Conservation (phyloP, 2,888 invertebrate genomes). For the Monochamus alternatus region DNA sequence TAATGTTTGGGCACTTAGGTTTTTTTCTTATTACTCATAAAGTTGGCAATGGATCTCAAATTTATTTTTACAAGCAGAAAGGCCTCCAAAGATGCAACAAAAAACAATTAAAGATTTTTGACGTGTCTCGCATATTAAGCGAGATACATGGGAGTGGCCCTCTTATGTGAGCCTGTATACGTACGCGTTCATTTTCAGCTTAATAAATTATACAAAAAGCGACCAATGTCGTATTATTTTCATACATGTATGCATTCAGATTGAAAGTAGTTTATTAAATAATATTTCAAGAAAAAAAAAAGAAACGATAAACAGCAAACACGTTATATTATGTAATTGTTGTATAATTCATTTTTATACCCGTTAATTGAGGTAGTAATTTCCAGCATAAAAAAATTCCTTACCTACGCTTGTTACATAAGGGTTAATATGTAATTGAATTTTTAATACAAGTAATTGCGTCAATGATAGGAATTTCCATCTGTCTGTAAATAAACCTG, state of each 20-base stretch:
- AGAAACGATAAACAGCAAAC: neutral
- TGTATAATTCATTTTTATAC: slow-evolving; percentile 18
- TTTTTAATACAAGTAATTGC: neutral
- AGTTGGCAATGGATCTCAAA: too few relatives aligned
- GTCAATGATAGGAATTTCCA: slow-evolving; percentile 5
- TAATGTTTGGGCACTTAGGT: too few relatives aligned
- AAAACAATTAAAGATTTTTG: too few relatives aligned
- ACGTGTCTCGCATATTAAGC: too few relatives aligned
- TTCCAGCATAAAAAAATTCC: neutral
- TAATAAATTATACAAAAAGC: slow-evolving; percentile 16
- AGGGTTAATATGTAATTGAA: neutral
- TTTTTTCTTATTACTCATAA: too few relatives aligned
- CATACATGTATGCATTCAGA: slow-evolving; percentile 24
- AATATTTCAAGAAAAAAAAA: slow-evolving; percentile 36
- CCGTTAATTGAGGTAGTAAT: slow-evolving; percentile 17
- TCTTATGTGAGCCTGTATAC: too few relatives aligned
- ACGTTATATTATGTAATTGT: slow-evolving; percentile 17
- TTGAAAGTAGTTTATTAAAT: slow-evolving; percentile 45
- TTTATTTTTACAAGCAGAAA: too few relatives aligned
- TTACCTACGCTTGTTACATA: slow-evolving; percentile 16
- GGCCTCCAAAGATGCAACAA: too few relatives aligned
- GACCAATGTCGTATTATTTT: slow-evolving; percentile 8
- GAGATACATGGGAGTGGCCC: too few relatives aligned
- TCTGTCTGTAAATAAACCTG: neutral
- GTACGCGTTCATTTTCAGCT: neutral